A percentile compares a stretch with the other conserved stretches of the same genome.
Conservation (phyloP, 2,888 invertebrate genomes). For the Agrotis exclamationis region DNA sequence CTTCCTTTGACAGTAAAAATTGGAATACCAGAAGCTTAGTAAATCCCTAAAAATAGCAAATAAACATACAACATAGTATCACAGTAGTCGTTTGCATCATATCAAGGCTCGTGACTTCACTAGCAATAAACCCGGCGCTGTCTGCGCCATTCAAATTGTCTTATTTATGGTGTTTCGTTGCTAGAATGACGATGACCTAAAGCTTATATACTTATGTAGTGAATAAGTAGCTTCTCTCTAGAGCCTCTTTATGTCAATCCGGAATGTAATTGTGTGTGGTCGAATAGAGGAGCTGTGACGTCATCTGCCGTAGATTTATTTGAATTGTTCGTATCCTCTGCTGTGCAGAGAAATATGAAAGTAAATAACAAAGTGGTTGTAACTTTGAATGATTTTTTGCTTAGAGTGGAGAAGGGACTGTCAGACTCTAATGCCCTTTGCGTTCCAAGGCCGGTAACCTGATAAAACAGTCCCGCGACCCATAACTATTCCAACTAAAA, state of each 20-base stretch:
- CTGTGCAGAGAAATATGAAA: too few species aligned
- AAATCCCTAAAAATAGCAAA: constrained; percentile 25
- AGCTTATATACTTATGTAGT: not conserved
- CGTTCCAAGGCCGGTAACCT: too few species aligned
- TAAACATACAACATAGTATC: constrained; percentile 6
- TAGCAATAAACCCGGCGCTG: constrained; percentile 55
- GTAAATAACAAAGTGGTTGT: too few species aligned
- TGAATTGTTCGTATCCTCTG: too few species aligned
- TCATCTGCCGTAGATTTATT: too few species aligned
- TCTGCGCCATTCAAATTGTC: constrained; percentile 66
- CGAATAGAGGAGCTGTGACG: not conserved
- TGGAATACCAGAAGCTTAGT: not conserved
- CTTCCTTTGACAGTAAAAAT: too few species aligned
- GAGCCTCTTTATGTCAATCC: constrained; percentile 7
- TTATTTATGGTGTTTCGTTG: constrained; percentile 60
- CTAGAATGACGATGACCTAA: constrained; percentile 42
- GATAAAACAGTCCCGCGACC: too few species aligned
- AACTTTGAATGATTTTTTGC: too few species aligned
- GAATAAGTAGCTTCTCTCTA: not conserved
- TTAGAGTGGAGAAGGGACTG: too few species aligned
- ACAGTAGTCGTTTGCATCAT: constrained; percentile 49
- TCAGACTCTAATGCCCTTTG: too few species aligned
- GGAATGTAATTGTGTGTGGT: constrained; percentile 31
- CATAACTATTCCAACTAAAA: too few species aligned
- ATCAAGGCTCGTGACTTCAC: constrained; percentile 59